A percentile compares a stretch with the other conserved stretches of the same genome.
These are phyloP conservation scores for Labroides dimidiatus DNA, from an alignment of 2,797 vertebrate species.

Conservation along the genomic window DNA sequence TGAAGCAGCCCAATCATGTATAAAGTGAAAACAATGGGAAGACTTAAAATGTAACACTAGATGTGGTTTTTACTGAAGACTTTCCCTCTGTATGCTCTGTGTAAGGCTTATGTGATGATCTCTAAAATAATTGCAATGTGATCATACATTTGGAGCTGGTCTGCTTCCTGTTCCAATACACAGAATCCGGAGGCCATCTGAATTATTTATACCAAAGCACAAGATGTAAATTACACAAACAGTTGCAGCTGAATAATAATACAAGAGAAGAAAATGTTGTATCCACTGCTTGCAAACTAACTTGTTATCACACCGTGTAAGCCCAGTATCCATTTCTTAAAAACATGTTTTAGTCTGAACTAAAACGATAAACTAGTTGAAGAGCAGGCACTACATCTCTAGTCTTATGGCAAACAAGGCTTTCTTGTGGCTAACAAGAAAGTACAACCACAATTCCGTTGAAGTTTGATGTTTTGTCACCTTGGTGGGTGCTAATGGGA, in stretches of 20 bases:
- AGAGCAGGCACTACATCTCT: too few relatives aligned
- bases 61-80: background rate
- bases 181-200: slow-evolving; percentile 18
- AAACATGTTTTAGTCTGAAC: background rate
- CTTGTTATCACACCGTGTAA: background rate
- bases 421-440: too few relatives aligned
- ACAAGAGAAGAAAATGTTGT: background rate
- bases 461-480: too few relatives aligned
- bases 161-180: slow-evolving; percentile 28
- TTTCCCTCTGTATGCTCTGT: slow-evolving; percentile 1
- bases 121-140: slow-evolving; percentile 15
- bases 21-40: background rate
- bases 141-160: background rate
- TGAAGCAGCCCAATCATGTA: slow-evolving; percentile 32
- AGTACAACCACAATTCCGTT: too few relatives aligned
- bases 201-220: slow-evolving; percentile 44
- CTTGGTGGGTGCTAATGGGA: too few relatives aligned
- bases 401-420: too few relatives aligned
- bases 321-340: background rate
- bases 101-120: slow-evolving; percentile 22
- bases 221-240: slow-evolving; percentile 20
- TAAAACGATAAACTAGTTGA: too few relatives aligned
- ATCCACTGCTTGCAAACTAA: background rate
- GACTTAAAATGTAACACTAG: too few relatives aligned
- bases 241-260: slow-evolving; percentile 19